Evolutionary conservation across 2,888 invertebrate species (phyloP), one percentile per base, ranked within the genome.

Genomic region (Prosapia bicincta): DNA sequence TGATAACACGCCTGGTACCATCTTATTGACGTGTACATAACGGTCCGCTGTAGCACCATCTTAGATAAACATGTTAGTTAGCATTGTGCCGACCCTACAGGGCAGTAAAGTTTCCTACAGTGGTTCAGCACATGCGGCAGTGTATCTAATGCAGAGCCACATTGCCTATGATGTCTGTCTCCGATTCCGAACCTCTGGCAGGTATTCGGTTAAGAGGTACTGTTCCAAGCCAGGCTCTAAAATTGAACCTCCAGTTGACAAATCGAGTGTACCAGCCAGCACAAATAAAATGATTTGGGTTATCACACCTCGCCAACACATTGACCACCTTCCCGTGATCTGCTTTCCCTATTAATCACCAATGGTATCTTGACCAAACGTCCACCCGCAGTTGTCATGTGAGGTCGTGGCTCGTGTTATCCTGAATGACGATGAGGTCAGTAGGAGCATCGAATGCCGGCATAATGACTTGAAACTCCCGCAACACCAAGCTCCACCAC

Each of bases 211-310:
- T 82, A 0, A 83, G 79, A 0, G 83, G 84, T 0, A 84, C 77
- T 1, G 82, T 80, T 71, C 82, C 79, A 15, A 83, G 81, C 0
- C 83, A 78, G 3, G 83, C 83, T 0, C 83, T 79, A 79, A 84
- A 84, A 20, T 84, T 80, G 75, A 85, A 85, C 3, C 84, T 80
- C 84, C 85, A 85, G 76, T 85, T 84, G 9, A 82, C 82, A 78
- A 84, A 84, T 5, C 83, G 71, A 26, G 81, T 82, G 75, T 78
- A 81, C 3, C 71, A 71, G 0, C 82, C 82, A 0, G 68, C 71
- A 0, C 80, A 66, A 23, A 82, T 74, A 78, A 83, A 84, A 79
- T 83, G 83, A 75, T 82, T 82, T 28, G 81, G 5, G 80, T 70
- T 9, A 76, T 79, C 15, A 79, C 70, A 75, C 75, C 79, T 0